Evolutionary conservation across 53 echinoderm and acorn worm species (phyloP).

Genomic region (Astropecten irregularis): DNA sequence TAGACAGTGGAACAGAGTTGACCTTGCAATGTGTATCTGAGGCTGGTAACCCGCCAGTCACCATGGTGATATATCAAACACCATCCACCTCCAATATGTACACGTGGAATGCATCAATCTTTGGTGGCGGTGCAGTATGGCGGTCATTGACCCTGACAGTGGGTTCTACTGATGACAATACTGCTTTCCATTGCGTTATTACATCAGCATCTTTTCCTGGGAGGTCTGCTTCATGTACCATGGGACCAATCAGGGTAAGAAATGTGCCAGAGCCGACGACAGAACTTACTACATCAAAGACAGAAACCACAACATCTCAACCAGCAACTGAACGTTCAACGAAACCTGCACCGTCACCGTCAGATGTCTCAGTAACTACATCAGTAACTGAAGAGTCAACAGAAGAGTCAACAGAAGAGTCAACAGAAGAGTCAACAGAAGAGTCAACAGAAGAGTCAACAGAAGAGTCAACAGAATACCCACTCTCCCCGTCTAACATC

Average conservation of each 20-base stretch:
- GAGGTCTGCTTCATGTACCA: background rate
- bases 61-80: background rate
- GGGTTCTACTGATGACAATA: background rate
- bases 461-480: no score
- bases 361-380: no score
- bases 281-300: no score
- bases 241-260: background rate
- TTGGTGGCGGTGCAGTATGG: background rate
- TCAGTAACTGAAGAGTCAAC: no score
- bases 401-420: no score
- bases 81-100: background rate
- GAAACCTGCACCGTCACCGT: no score
- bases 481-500: no score
- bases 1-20: conserved; percentile 31
- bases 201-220: background rate
- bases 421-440: no score
- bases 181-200: background rate
- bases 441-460: no score
- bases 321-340: no score
- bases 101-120: background rate
- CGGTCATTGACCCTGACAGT: background rate
- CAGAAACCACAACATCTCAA: no score
- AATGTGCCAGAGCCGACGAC: background rate
- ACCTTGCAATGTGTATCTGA: conserved; percentile 26
- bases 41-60: conserved; percentile 13